Evolutionary conservation across 2,113 vertebrate species (phyloP).

Genomic region (Ceratotherium simum): DNA sequence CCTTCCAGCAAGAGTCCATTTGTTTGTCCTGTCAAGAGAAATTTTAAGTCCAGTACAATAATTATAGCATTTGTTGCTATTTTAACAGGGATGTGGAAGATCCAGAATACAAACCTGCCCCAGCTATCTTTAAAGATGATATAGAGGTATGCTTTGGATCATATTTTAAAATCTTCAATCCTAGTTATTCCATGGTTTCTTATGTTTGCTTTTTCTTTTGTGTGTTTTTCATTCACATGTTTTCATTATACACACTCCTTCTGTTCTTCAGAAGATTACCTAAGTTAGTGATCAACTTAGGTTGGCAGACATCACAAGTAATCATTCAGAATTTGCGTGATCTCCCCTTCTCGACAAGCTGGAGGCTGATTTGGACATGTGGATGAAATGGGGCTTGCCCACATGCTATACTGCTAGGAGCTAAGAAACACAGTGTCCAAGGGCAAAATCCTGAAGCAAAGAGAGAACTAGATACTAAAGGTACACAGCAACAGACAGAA

Average conservation of each 20-base stretch:
- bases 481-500: neutral
- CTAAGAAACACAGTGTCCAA: neutral
- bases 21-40: neutral
- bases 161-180: neutral
- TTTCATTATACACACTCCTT: conserved; percentile 20
- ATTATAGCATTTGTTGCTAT: conserved; percentile 73
- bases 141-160: conserved; percentile 91
- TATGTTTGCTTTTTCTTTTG: neutral
- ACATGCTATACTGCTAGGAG: neutral
- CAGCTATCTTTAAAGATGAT: conserved; percentile 97
- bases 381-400: neutral
- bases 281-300: neutral
- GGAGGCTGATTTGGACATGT: neutral
- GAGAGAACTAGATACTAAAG: neutral
- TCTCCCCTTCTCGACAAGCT: neutral
- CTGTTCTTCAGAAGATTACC: neutral
- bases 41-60: conserved; percentile 48
- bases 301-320: neutral
- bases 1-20: neutral
- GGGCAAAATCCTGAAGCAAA: neutral
- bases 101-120: conserved; percentile 98
- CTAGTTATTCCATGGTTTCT: neutral
- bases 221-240: conserved; percentile 1
- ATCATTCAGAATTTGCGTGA: neutral
- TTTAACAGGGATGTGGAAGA: conserved; percentile 96